Conservation (phyloP, 2,113 vertebrate species). For the Sciurus niger region DNA sequence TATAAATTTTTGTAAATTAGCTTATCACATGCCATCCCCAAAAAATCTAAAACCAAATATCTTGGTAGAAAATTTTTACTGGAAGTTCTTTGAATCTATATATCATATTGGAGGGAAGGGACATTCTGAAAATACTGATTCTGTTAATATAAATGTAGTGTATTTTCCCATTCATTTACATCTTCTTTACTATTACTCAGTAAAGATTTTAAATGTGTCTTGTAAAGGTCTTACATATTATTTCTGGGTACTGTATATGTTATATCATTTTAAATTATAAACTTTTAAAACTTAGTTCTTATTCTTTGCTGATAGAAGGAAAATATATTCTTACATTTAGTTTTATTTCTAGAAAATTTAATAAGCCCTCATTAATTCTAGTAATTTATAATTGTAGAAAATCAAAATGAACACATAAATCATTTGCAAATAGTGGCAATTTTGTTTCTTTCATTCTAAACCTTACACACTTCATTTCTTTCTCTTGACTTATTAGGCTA, state of each 20-base stretch:
- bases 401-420: background rate
- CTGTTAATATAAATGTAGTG: background rate
- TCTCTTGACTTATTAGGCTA: background rate
- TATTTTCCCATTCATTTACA: background rate
- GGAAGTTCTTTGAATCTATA: background rate
- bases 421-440: background rate
- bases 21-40: background rate
- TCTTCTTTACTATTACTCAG: background rate
- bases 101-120: background rate
- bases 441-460: background rate
- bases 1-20: background rate
- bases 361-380: background rate
- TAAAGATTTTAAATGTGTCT: background rate
- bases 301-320: background rate
- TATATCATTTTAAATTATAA: background rate
- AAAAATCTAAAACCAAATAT: background rate
- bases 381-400: background rate
- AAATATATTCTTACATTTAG: background rate
- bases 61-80: background rate
- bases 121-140: background rate
- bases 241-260: background rate
- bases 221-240: background rate
- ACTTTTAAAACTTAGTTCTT: background rate
- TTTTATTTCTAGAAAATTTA: background rate
- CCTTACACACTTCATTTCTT: background rate